Percentiles rank a stretch among this genome's conserved stretches.
Evolutionary conservation across 2,888 invertebrate genomes (phyloP).

Genomic region (Crepidodera aurea): DNA sequence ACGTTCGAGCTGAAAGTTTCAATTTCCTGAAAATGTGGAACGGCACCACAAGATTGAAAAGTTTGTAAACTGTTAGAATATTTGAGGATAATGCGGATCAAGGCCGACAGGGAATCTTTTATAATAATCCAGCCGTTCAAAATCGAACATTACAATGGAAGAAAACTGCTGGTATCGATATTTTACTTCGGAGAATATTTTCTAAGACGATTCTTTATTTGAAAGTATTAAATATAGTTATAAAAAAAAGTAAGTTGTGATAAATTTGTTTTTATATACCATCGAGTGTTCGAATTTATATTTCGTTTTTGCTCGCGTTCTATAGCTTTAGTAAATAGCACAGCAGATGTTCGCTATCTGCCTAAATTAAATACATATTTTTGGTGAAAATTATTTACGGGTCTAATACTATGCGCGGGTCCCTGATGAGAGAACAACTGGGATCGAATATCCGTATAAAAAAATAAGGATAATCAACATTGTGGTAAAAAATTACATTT

Average conservation of each 20-base stretch:
- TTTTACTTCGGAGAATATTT: no score
- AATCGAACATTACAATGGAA: conserved; percentile 7
- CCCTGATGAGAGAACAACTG: conserved; percentile 7
- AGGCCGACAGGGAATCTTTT: conserved; percentile 19
- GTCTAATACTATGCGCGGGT: conserved; percentile 31
- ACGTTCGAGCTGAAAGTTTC: conserved; percentile 56
- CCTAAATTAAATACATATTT: conserved; percentile 41
- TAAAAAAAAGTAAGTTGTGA: neutral
- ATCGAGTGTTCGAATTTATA: conserved; percentile 33
- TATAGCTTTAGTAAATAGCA: conserved; percentile 29
- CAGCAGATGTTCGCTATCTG: conserved; percentile 39
- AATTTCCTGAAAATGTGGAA: conserved; percentile 51
- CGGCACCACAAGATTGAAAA: conserved; percentile 27
- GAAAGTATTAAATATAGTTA: no score
- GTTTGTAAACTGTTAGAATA: conserved; percentile 25
- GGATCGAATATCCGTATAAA: no score
- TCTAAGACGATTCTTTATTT: no score
- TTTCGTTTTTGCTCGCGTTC: conserved; percentile 27
- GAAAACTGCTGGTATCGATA: neutral
- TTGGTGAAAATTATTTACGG: conserved; percentile 39
- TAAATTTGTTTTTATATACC: no score
- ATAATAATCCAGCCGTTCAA: conserved; percentile 8
- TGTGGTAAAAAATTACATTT: no score
- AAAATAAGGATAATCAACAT: no score
- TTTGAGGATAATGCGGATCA: conserved; percentile 27